Conservation (phyloP, 2,888 invertebrate genomes). For the Limnephilus rhombicus region DNA sequence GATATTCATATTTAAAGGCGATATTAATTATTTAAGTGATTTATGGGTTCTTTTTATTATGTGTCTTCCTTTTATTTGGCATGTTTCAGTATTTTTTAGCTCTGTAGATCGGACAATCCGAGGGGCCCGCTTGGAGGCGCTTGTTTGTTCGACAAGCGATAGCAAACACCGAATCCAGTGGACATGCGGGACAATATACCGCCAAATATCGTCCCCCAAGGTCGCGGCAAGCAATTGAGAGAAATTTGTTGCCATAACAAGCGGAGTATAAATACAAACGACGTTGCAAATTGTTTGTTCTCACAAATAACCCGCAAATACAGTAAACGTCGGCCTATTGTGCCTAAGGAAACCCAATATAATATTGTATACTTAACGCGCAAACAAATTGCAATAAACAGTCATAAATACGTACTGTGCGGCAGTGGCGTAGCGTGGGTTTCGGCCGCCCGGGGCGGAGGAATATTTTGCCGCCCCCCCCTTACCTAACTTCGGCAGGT, state of each 20-base stretch:
- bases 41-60: not conserved
- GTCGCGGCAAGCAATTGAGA: constrained; percentile 3
- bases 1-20: not conserved
- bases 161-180: constrained; percentile 22
- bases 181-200: constrained; percentile 31
- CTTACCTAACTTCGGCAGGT: too few relatives aligned
- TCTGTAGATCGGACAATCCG: constrained; percentile 8
- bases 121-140: constrained; percentile 39
- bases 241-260: not conserved
- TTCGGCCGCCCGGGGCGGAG: too few relatives aligned
- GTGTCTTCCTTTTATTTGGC: not conserved
- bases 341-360: not conserved
- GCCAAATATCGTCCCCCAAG: not conserved
- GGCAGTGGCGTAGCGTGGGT: too few relatives aligned
- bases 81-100: not conserved
- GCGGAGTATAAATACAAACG: not conserved
- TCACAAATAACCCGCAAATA: not conserved
- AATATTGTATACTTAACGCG: not conserved
- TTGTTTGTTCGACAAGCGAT: constrained; percentile 31
- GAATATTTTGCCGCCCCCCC: too few relatives aligned
- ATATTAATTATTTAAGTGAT: not conserved
- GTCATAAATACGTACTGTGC: too few relatives aligned
- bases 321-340: not conserved
- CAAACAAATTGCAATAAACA: too few relatives aligned
- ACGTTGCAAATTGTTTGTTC: not conserved